Evolutionary conservation across 2,888 invertebrate genomes (phyloP), one percentile per base, ranked within the genome.

Genomic region (Ethmia dodecea): DNA sequence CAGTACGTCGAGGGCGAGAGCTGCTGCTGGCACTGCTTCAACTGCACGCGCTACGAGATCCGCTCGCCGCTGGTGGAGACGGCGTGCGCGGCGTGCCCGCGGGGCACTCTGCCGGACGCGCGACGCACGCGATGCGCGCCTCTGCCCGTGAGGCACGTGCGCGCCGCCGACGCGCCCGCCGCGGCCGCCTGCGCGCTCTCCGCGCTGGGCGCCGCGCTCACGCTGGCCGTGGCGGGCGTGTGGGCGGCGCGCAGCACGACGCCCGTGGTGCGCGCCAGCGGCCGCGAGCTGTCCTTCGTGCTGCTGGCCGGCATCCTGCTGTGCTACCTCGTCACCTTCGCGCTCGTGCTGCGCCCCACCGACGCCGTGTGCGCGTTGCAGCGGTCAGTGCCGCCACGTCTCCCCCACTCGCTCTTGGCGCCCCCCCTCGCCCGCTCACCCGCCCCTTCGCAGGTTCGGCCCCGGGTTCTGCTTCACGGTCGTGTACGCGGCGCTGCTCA

Each of bases 261-360:
- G 9, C 98, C 98, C 1, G 95, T 99, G 43, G 98, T 99, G 31
- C 91, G 98, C 56, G 97, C 98, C 2, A 95, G 96, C n/a, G 98
- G 98, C 11, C 89, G 95, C 39, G 95, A 96, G 78, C 84, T 95
- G 40, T 94, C 94, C 54, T 96, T 96, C 75, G 94, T 98, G 39
- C 91, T 99, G 37, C 89, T 99, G 42, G 92, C 90, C 28, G 97
- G 97, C 32, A 94, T 96, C 59, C 88, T 95, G 49, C 91, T 96
- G 88, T 97, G 97, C 81, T 97, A 97, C 81, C 91, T 93, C 47
- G 94, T 97, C 55, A 97, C 98, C 16, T 98, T 97, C 75, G 93
- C 94, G n/a, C 89, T 99, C 28, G 93, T 99, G 28, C 87, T 96
- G 32, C 90, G 93, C 34, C 94, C 95, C 5, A 94, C 92, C 12